Evolutionary conservation across 2,888 invertebrate genomes (phyloP), one percentile per base, ranked within the genome.

Genomic region (Atethmia centrago): DNA sequence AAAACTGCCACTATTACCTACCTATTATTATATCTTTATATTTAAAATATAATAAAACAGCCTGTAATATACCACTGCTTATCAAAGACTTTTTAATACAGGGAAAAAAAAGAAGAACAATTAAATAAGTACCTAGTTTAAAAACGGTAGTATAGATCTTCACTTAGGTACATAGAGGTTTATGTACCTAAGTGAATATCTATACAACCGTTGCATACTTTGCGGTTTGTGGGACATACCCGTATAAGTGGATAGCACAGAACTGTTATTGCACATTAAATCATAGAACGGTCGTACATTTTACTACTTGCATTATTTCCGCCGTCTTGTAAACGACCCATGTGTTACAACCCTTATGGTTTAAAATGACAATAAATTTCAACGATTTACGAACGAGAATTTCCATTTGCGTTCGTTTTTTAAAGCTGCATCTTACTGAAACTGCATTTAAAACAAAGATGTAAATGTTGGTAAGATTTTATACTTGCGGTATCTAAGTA

Each of bases 191-290:
- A 64, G 58, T 49, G 47, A 75, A 75, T 63, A 55, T 61, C 55
- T 16, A 67, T 47, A 75, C n/a, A 64, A 64, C 82, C 77, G 67
- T 80, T 80, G 64, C 77, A 81, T 68, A 71, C 58, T 71, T 71
- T 56, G 82, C 77, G 68, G 85, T 77, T 77, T 71, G 61, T 82
- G 19, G 58, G 51, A 71, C 71, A 85, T 49, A 68, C 58, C 45
- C 77, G 45, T 71, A 66, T 82, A 82, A 76, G 59, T 69, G 69
- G 63, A 84, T 74, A 63, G 83, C 31, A 66, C n/a, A 63, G 65
- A 77, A 67, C 68, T 82, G 83, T 85, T 82, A 82, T 77, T 85
- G 71, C 68, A 82, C 68, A 85, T 77, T 85, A 82, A 82, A 82
- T 82, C 83, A 82, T 82, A 71, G 67, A 63, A 76, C 28, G 68